phyloP scores from a whole-genome alignment of 2,113 vertebrate species.

The Ariopsis seemanni region DNA sequence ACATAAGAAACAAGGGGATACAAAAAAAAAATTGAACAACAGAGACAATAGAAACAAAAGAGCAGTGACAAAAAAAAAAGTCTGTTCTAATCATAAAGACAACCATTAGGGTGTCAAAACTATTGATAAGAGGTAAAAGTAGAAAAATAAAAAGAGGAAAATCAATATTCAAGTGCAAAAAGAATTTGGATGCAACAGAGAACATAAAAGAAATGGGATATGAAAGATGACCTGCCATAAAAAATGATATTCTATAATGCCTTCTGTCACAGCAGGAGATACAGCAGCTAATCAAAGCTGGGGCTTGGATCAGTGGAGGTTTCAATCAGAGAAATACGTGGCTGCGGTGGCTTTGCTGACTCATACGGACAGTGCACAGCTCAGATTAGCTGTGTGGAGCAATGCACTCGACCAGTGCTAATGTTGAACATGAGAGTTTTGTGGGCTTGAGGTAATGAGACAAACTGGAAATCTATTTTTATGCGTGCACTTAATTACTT shows the following conservation, averaged over 20 bases:
- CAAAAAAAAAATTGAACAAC: too few relatives aligned
- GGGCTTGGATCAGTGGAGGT: conserved; percentile 65
- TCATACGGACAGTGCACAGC: conserved; percentile 57
- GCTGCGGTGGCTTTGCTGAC: conserved; percentile 62
- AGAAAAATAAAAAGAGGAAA: conserved; percentile 40
- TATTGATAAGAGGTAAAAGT: conserved; percentile 58
- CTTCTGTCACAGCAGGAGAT: conserved; percentile 71
- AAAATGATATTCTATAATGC: conserved; percentile 75
- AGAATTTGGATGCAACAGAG: conserved; percentile 75
- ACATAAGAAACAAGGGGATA: too few relatives aligned
- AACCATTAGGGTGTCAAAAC: conserved; percentile 52
- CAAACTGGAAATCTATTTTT: conserved; percentile 51
- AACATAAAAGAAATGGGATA: conserved; percentile 76
- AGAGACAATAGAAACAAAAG: too few relatives aligned
- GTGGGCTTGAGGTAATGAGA: conserved; percentile 44
- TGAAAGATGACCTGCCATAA: conserved; percentile 78
- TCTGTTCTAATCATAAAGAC: conserved; percentile 52
- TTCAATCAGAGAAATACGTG: conserved; percentile 66
- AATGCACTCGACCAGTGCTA: conserved; percentile 45
- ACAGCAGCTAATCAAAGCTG: conserved; percentile 76
- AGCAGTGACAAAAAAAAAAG: too few relatives aligned
- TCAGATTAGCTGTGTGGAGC: conserved; percentile 53
- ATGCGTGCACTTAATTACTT: conserved; percentile 29
- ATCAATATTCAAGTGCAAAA: conserved; percentile 79
- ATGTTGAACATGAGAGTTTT: conserved; percentile 15